phyloP scores from a whole-genome alignment of 2,888 invertebrate species.

The Hypselothyrea guttata region DNA sequence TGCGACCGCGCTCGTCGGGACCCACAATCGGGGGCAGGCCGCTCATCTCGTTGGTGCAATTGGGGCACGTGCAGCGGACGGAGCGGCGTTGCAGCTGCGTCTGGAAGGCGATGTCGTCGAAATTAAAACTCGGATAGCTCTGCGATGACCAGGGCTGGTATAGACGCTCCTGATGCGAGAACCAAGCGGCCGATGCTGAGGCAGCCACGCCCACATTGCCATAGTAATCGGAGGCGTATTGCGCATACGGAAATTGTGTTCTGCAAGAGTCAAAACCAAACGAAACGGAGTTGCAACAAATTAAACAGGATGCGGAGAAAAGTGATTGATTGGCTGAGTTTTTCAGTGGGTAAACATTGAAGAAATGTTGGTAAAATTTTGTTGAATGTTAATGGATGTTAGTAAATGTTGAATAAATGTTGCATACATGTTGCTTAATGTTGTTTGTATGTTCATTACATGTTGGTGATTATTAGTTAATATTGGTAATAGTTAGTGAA shows the following conservation, averaged over 20 bases:
- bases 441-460: too few relatives aligned
- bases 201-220: conserved; percentile 80
- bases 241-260: conserved; percentile 81
- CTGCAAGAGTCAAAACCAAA: conserved; percentile 47
- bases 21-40: conserved; percentile 88
- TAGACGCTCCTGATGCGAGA: conserved; percentile 80
- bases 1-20: conserved; percentile 89
- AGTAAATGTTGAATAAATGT: too few relatives aligned
- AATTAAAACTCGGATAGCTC: conserved; percentile 79
- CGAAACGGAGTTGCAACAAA: conserved; percentile 13
- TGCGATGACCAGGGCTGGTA: conserved; percentile 81
- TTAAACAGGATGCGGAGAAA: conserved; percentile 13
- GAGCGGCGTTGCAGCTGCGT: conserved; percentile 87
- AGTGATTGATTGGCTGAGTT: not conserved
- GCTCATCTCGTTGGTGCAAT: conserved; percentile 90
- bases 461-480: too few relatives aligned
- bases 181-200: conserved; percentile 80
- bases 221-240: conserved; percentile 81
- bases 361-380: too few relatives aligned
- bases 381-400: too few relatives aligned
- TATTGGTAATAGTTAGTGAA: too few relatives aligned
- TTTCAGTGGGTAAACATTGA: too few relatives aligned
- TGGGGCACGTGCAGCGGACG: conserved; percentile 91
- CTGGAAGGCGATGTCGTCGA: conserved; percentile 81
- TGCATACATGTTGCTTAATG: too few relatives aligned